These are phyloP conservation scores for Gnathonemus echidnorhynchus DNA, from an alignment of 2,113 vertebrate genomes.

Conservation along the genomic window DNA sequence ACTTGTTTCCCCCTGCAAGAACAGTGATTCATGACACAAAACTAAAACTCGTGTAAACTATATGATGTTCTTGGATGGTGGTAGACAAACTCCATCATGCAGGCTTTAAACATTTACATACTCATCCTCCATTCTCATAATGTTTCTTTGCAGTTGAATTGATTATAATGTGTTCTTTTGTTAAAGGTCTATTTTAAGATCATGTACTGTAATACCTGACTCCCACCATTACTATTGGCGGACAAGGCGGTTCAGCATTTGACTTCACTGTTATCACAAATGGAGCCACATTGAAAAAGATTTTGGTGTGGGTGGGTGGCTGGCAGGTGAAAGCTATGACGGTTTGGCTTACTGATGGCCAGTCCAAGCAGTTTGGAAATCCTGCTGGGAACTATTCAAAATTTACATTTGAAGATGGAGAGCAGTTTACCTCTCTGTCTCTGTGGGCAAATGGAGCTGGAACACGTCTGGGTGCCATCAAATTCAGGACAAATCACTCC, in stretches of 20 bases:
- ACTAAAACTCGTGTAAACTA: background rate
- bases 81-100: background rate
- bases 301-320: slow-evolving; percentile 26
- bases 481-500: slow-evolving; percentile 24
- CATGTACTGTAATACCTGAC: slow-evolving; percentile 8
- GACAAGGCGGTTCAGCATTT: background rate
- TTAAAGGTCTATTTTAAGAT: background rate
- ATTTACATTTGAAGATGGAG: slow-evolving; percentile 29
- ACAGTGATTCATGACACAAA: background rate
- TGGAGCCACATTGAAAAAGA: slow-evolving; percentile 30
- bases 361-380: background rate
- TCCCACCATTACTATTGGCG: background rate
- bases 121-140: background rate
- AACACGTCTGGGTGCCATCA: slow-evolving; percentile 34
- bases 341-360: slow-evolving; percentile 29
- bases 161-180: background rate
- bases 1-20: background rate
- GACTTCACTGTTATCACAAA: slow-evolving; percentile 16
- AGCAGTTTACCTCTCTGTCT: slow-evolving; percentile 33
- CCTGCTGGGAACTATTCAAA: background rate
- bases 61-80: background rate
- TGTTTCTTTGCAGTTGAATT: background rate
- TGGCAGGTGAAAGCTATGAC: slow-evolving; percentile 28
- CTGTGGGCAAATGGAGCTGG: slow-evolving; percentile 36
- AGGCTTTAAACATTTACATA: background rate